Percentiles rank a stretch among this genome's conserved stretches.
These are phyloP conservation scores for Chionis minor DNA, from an alignment of 2,113 vertebrate species.

Conservation along the genomic window DNA sequence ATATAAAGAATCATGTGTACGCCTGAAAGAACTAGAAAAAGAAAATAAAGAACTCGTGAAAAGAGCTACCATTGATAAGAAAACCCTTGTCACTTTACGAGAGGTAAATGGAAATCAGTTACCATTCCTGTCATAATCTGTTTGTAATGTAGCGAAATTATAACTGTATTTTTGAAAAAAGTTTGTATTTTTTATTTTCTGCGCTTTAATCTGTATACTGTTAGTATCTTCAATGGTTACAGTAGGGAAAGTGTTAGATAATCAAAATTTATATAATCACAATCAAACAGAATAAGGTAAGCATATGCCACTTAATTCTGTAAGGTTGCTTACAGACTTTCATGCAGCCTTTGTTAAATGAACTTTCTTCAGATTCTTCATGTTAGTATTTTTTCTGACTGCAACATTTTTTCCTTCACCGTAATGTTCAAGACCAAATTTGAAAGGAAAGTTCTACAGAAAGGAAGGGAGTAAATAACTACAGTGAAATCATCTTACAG, in stretches of 20 bases:
- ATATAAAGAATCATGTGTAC: constrained; percentile 88
- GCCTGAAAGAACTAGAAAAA: constrained; percentile 91
- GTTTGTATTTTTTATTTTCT: neutral
- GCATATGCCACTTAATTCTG: no score
- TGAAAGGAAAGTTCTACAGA: neutral
- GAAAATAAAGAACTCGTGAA: constrained; percentile 96
- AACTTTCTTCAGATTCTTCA: neutral
- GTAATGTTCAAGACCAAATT: neutral
- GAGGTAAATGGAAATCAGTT: constrained; percentile 78
- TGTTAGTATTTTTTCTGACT: neutral
- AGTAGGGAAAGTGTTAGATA: neutral
- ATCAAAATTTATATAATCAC: fast-evolving
- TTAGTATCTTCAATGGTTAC: neutral
- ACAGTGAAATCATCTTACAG: neutral
- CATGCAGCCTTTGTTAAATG: neutral
- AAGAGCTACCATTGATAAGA: constrained; percentile 92
- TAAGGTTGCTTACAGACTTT: neutral
- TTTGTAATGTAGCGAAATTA: neutral
- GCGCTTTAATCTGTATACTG: neutral
- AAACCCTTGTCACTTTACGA: constrained; percentile 89
- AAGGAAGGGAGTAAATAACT: neutral
- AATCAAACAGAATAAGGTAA: neutral
- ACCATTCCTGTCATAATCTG: neutral
- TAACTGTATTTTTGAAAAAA: neutral
- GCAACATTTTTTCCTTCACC: neutral